Conservation (phyloP, 35 echinoderm and acorn worm genomes). For the Apostichopus parvimensis region DNA sequence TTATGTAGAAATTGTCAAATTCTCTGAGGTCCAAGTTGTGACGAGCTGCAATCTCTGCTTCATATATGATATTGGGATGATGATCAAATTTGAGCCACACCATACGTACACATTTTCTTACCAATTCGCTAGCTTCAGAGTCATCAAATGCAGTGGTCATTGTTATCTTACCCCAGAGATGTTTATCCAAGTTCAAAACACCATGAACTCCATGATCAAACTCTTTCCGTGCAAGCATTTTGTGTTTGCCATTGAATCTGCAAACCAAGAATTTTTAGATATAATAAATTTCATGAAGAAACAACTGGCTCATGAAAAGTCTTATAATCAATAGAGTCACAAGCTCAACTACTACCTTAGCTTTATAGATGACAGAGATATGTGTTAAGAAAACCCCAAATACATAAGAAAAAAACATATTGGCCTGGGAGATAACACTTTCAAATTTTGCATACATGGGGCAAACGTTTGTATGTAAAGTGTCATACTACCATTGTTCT, state of each 20-base stretch:
- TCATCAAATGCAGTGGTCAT: constrained; percentile 6
- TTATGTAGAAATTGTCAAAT: neutral
- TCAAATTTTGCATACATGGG: too few species aligned
- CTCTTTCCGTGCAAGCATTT: neutral
- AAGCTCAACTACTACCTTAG: too few species aligned
- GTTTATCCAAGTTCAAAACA: neutral
- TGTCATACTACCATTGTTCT: too few species aligned
- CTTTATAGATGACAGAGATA: too few species aligned
- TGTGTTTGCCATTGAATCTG: constrained; percentile 20
- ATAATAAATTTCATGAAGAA: too few species aligned
- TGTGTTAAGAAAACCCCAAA: too few species aligned
- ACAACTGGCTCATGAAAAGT: too few species aligned
- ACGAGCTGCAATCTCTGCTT: constrained; percentile 11
- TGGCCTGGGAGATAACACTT: too few species aligned
- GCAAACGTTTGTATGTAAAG: too few species aligned
- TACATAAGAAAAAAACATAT: too few species aligned
- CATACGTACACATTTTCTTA: neutral
- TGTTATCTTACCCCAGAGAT: neutral
- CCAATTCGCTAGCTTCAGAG: constrained; percentile 7
- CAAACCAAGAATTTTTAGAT: neutral
- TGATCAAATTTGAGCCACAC: neutral
- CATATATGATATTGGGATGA: neutral
- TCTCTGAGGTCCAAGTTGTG: constrained; percentile 14
- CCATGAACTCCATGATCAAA: neutral
- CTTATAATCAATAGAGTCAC: too few species aligned